Evolutionary conservation across 2,797 vertebrate genomes (phyloP).

Genomic region (Coregonus ussuriensis): DNA sequence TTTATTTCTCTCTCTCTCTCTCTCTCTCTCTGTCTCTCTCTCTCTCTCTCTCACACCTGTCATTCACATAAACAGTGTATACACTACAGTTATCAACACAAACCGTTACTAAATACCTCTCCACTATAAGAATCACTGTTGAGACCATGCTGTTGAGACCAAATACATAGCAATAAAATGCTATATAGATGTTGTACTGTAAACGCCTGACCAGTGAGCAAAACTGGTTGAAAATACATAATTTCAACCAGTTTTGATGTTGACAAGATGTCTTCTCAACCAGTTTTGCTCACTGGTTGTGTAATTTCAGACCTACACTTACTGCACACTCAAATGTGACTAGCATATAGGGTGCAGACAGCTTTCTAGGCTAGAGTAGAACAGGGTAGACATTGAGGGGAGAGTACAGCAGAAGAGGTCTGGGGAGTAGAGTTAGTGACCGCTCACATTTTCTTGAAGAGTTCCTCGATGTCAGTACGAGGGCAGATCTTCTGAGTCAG

Average conservation of each 20-base stretch:
- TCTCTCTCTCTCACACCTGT: neutral
- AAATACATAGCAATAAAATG: neutral
- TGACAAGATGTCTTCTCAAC: neutral
- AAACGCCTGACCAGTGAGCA: neutral
- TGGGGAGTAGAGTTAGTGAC: neutral
- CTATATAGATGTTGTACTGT: neutral
- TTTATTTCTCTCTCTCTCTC: no score
- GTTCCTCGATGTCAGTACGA: constrained; percentile 97
- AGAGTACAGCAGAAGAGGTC: neutral
- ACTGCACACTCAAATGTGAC: neutral
- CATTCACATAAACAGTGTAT: neutral
- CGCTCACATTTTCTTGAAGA: constrained; percentile 97
- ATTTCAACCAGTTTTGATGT: neutral
- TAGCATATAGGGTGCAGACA: neutral
- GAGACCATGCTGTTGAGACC: neutral
- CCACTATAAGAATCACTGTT: neutral
- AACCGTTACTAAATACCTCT: neutral
- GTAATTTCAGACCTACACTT: neutral
- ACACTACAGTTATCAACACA: neutral
- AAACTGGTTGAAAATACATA: neutral
- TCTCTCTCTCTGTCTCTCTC: neutral
- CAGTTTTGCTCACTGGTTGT: neutral
- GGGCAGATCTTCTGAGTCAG: constrained; percentile 99
- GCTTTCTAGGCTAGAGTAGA: neutral
- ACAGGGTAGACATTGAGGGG: neutral